A percentile compares a stretch with the other conserved stretches of the same genome.
Conservation (phyloP, 2,113 vertebrate genomes). For the Diadophis punctatus region DNA sequence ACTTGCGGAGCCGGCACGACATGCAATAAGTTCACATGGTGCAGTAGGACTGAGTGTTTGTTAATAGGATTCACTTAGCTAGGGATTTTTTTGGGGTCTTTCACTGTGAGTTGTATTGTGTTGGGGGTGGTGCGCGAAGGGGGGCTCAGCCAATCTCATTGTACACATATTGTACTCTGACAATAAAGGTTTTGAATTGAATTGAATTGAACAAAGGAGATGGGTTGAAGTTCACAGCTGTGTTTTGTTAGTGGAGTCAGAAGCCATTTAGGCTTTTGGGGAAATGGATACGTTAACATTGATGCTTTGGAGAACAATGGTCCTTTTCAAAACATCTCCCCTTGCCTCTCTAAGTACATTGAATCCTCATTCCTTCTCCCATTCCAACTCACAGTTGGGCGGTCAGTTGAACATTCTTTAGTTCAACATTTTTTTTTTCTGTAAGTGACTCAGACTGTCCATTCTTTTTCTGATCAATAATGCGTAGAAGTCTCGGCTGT, state of each 20-base stretch:
- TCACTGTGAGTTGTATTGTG: too few species aligned
- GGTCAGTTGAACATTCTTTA: not conserved
- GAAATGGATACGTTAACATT: not conserved
- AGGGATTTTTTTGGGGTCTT: too few species aligned
- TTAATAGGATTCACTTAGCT: too few species aligned
- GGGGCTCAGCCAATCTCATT: too few species aligned
- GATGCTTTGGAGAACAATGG: not conserved
- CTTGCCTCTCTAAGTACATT: not conserved
- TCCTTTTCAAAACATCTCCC: not conserved
- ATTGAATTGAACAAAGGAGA: not conserved
- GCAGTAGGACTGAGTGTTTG: too few species aligned
- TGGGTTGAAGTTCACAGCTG: not conserved
- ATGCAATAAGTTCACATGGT: too few species aligned
- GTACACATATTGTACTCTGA: too few species aligned
- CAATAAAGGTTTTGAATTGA: too few species aligned
- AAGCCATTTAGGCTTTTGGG: not conserved
- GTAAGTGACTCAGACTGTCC: not conserved
- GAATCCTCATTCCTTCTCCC: not conserved
- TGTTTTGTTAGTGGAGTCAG: not conserved
- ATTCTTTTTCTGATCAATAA: fast-evolving
- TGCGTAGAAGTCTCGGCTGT: not conserved
- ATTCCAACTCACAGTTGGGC: not conserved
- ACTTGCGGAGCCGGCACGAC: too few species aligned
- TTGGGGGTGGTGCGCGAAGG: too few species aligned
- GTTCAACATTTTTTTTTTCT: not conserved